Evolutionary conservation across 2,113 vertebrate species (phyloP).

Genomic region (Lepisosteus osseus): DNA sequence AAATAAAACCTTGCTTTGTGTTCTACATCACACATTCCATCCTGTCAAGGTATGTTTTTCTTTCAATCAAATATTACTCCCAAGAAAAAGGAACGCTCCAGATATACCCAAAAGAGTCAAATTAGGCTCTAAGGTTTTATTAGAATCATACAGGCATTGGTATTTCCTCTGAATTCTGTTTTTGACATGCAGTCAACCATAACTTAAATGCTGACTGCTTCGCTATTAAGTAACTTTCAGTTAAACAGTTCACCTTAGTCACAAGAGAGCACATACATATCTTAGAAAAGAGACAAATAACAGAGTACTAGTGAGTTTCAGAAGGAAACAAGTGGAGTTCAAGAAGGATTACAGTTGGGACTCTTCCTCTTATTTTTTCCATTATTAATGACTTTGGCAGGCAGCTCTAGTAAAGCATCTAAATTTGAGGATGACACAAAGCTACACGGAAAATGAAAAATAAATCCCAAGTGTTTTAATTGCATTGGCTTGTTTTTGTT

Average conservation of each 20-base stretch:
- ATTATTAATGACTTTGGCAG: not conserved
- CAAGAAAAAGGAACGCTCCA: slow-evolving; percentile 8
- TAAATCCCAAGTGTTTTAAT: too few relatives aligned
- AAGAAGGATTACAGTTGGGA: not conserved
- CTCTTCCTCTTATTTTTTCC: not conserved
- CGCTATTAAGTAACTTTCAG: slow-evolving; percentile 30
- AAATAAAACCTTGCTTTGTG: slow-evolving; percentile 19
- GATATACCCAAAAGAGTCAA: slow-evolving; percentile 38
- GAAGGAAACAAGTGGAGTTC: not conserved
- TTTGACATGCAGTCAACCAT: slow-evolving; percentile 9
- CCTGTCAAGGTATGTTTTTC: slow-evolving; percentile 20
- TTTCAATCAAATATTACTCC: slow-evolving; percentile 24
- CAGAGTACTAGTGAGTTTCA: not conserved
- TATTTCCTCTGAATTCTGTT: slow-evolving; percentile 35
- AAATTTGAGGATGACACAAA: not conserved
- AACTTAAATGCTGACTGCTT: slow-evolving; percentile 22
- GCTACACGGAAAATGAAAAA: not conserved
- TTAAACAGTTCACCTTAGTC: slow-evolving; percentile 30
- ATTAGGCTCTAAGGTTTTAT: slow-evolving; percentile 34
- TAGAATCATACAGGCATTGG: slow-evolving; percentile 36
- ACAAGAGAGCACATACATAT: slow-evolving; percentile 32
- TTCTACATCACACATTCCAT: slow-evolving; percentile 28
- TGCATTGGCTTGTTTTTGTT: too few relatives aligned
- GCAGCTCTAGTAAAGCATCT: not conserved
- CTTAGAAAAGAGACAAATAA: slow-evolving; percentile 31